Evolutionary conservation across 2,888 invertebrate genomes (phyloP), one percentile per base, ranked within the genome.

Genomic region (Aspidiotus destructor): DNA sequence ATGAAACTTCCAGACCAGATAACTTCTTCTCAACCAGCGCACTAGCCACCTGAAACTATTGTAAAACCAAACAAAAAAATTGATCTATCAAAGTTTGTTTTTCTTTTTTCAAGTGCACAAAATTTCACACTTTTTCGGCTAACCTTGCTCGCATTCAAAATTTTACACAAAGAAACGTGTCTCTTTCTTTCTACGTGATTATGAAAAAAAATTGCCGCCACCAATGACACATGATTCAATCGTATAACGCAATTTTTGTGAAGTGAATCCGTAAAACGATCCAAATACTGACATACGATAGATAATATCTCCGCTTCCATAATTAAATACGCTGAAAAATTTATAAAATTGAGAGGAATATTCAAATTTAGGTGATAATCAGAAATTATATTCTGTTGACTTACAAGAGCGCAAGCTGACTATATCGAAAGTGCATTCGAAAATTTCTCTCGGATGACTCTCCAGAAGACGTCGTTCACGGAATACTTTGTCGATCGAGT

Each of bases 351-450:
- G n/a, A 48, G n/a, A 48, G 48, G 48, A 48, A 48, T 13, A 48
- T 48, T 48, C n/a, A 48, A 6, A 3, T 28, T 28, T 1, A 11
- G 48, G 48, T 13, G 11, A 48, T n/a, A 11, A 48, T 48, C 6
- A 48, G n/a, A 48, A 48, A 5, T 28, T 3, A 10, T 15, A 55
- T 1, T 17, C 3, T 7, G 13, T 9, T 53, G 10, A 64, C 64
- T 64, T 16, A 81, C 86, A 86, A 70, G 84, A 80, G 70, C 81
- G 84, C 2, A 91, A 85, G 7, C 89, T 87, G 42, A 96, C 87
- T 70, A 97, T 90, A 77, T 97, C 97, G 77, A 95, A 95, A 1
- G 92, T 91, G 77, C 93, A 93, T 77, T 95, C 94, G 69, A 87
- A 86, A 16, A 90, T 82, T 79, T 96, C 94, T 71, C 87, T 83